Conservation (phyloP, 1,140 invertebrate species). For the Thaumetopoea pityocampa region DNA sequence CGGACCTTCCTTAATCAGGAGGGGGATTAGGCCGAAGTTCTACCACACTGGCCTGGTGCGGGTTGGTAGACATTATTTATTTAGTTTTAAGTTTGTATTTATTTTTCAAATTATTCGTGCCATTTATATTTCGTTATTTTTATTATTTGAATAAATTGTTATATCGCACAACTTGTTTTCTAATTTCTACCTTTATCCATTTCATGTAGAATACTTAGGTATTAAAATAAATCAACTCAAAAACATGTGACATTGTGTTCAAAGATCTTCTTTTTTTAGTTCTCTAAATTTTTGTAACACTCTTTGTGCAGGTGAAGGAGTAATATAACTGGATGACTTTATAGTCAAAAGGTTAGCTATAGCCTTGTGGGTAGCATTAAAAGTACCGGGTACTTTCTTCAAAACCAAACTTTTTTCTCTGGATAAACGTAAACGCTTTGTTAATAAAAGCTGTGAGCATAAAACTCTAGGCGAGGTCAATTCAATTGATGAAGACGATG, state of each 20-base stretch:
- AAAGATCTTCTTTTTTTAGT: conserved; percentile 37
- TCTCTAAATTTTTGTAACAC: conserved; percentile 53
- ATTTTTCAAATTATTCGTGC: too few species aligned
- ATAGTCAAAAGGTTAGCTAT: conserved; percentile 33
- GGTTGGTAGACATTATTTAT: too few species aligned
- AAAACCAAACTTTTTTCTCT: conserved; percentile 26
- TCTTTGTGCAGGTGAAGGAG: conserved; percentile 41
- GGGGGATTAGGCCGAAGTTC: too few species aligned
- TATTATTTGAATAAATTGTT: too few species aligned
- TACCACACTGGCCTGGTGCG: too few species aligned
- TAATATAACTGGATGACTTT: conserved; percentile 35
- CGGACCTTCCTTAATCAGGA: too few species aligned
- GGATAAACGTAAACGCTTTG: conserved; percentile 27
- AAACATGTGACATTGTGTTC: background rate
- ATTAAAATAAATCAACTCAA: conserved; percentile 2
- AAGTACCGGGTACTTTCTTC: conserved; percentile 16
- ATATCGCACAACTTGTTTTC: too few species aligned
- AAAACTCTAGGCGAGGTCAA: conserved; percentile 33
- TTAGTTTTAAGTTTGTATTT: too few species aligned
- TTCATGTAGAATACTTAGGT: conserved; percentile 8
- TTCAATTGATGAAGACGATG: conserved; percentile 38
- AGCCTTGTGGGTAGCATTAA: conserved; percentile 1
- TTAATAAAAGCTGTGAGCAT: conserved; percentile 41
- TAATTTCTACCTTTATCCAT: too few species aligned
- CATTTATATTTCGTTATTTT: too few species aligned